These are phyloP conservation scores for Ursus arctos DNA, from an alignment of 2,113 vertebrate genomes.

Conservation along the genomic window DNA sequence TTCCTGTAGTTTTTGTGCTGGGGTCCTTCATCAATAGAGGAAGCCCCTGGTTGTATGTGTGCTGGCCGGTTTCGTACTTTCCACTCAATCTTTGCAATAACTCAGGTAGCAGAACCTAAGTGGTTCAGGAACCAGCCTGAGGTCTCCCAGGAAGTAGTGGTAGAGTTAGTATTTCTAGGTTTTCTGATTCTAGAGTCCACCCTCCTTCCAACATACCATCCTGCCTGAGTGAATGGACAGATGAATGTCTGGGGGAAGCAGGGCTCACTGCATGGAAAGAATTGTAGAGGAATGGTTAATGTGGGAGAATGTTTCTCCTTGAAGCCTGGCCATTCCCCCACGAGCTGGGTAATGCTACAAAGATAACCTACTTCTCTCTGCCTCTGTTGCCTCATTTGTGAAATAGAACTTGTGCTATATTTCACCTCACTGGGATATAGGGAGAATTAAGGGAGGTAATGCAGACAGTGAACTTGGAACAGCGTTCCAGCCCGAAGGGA, in stretches of 20 bases:
- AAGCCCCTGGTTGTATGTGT: neutral
- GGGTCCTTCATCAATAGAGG: neutral
- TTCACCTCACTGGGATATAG: neutral
- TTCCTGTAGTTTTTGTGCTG: neutral
- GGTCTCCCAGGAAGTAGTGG: neutral
- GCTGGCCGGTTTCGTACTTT: neutral
- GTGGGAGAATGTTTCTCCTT: neutral
- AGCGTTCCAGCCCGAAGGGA: neutral
- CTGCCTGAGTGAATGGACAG: neutral
- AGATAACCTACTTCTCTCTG: neutral
- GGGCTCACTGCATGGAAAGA: neutral
- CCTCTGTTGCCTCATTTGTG: constrained; percentile 27
- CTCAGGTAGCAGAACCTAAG: neutral
- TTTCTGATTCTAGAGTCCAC: constrained; percentile 48
- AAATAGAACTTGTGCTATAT: constrained; percentile 18
- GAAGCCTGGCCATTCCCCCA: neutral
- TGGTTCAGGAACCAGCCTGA: neutral
- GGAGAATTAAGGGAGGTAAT: neutral
- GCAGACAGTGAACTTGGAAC: neutral
- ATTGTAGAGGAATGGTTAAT: neutral
- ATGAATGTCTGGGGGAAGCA: neutral
- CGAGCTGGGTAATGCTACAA: neutral
- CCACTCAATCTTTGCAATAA: neutral
- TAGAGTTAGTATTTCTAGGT: constrained; percentile 55
- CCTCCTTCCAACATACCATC: neutral